Base-by-base conservation (phyloP, 2,888 invertebrate genomes). In the Liposcelis brunnea region DNA sequence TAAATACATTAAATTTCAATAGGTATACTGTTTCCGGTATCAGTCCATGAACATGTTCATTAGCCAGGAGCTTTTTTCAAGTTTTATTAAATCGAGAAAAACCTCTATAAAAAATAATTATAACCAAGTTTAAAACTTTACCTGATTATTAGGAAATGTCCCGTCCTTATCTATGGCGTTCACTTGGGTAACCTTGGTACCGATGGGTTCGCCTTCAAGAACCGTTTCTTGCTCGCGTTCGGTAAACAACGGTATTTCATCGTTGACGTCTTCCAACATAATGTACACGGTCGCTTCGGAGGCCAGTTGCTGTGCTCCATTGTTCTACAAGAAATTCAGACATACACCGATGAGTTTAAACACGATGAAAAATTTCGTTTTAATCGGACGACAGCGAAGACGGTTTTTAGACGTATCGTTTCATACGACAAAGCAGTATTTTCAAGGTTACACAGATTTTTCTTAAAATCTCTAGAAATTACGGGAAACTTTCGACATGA, bases 151-250 rank as follows among this genome's bases (percentile, higher is more conserved):
- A 42, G 91, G 91, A 61, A 82, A 83, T 44, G 91, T 93, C 56
- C 91, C 91, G 61, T 93, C 93, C 64, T 89, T 89, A 67, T 93
- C 93, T 55, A 91, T 89, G 47, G 93, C 93, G 67, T 91, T 90
- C 61, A 93, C 90, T 70, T 90, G 87, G 32, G 90, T 91, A 54
- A 93, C 91, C 71, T 87, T 87, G 52, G 90, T 91, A 51, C 91
- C 91, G 55, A 91, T 81, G 34, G 89, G 89, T 64, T 91, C 91
- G 49, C 94, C 93, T 66, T 93, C 91, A 54, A 90, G 71, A 48
- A 93, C 91, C 3, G 90, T 91, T 69, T 91, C 91, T 62, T 91
- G 91, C 63, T 90, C 89, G 51, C 94, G 75, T 66, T 91, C 90
- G 48, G 90, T 90, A 67, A 95, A 94, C 52, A 90, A 70, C 18